These are phyloP conservation scores for Nothoprocta pentlandii DNA, from an alignment of 2,113 vertebrate species.

Conservation along the genomic window DNA sequence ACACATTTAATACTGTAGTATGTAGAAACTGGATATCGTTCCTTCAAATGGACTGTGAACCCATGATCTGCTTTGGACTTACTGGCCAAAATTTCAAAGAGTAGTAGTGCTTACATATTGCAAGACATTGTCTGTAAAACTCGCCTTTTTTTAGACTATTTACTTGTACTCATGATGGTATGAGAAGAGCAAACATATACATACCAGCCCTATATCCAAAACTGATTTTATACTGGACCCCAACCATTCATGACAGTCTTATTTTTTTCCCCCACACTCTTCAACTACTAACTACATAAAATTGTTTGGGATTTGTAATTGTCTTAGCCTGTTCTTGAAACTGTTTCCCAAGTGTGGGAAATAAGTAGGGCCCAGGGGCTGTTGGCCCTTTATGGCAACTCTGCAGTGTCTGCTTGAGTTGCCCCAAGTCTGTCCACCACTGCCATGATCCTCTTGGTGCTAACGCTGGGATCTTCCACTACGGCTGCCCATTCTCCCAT, in stretches of 20 bases:
- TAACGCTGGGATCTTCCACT: rapidly evolving
- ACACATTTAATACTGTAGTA: background rate
- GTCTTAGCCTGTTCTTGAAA: background rate
- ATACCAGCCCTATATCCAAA: background rate
- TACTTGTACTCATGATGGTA: background rate
- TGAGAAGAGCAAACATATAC: background rate
- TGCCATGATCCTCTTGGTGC: background rate
- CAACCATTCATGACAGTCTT: background rate
- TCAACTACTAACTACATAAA: background rate
- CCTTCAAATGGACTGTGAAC: background rate
- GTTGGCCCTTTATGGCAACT: background rate
- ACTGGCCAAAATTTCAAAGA: background rate
- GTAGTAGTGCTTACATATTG: background rate
- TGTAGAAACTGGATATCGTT: background rate
- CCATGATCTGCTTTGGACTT: background rate
- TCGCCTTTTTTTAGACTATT: background rate
- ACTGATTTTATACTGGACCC: background rate
- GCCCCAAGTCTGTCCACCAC: background rate
- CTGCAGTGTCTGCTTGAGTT: background rate
- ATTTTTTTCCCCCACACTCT: background rate
- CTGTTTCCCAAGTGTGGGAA: rapidly evolving
- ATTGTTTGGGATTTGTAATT: background rate
- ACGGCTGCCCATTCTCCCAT: background rate
- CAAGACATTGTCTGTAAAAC: background rate
- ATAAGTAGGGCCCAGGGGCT: background rate